Percentiles rank a stretch among this genome's conserved stretches.
phyloP scores from a whole-genome alignment of 2,888 invertebrate genomes.

The Apamea monoglypha region DNA sequence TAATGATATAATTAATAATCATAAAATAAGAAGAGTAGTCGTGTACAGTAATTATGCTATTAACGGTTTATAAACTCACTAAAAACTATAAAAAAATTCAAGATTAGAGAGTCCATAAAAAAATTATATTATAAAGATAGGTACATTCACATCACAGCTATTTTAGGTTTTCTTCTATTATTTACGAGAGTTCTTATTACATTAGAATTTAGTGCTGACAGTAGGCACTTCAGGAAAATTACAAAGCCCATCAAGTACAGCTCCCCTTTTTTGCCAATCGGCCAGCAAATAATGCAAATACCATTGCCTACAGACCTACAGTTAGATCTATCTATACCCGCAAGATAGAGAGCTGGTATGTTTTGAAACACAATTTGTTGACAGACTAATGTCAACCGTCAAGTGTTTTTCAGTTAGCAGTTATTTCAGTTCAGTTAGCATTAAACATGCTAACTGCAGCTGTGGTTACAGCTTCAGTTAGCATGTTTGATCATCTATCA shows the following conservation, averaged over 20 bases:
- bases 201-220: not conserved
- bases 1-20: conserved; percentile 63
- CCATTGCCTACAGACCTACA: not conserved
- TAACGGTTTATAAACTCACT: conserved; percentile 62
- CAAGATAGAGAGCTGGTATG: not conserved
- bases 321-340: not conserved
- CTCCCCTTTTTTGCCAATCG: no score
- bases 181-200: not conserved
- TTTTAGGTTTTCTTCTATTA: not conserved
- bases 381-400: not conserved
- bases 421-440: not conserved
- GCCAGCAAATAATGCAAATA: not conserved
- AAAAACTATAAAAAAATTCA: conserved; percentile 21
- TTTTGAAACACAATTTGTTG: not conserved
- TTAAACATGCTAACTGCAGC: no score
- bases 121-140: not conserved
- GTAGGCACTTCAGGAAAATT: not conserved
- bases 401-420: not conserved
- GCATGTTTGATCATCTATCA: not conserved
- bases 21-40: conserved; percentile 54
- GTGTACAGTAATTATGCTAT: conserved; percentile 67
- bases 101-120: conserved; percentile 24
- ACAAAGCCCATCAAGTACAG: not conserved
- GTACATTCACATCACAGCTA: conserved; percentile 24
- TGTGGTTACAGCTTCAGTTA: not conserved